Base-by-base conservation (phyloP, 2,113 vertebrate genomes). In the Jacana jacana region DNA sequence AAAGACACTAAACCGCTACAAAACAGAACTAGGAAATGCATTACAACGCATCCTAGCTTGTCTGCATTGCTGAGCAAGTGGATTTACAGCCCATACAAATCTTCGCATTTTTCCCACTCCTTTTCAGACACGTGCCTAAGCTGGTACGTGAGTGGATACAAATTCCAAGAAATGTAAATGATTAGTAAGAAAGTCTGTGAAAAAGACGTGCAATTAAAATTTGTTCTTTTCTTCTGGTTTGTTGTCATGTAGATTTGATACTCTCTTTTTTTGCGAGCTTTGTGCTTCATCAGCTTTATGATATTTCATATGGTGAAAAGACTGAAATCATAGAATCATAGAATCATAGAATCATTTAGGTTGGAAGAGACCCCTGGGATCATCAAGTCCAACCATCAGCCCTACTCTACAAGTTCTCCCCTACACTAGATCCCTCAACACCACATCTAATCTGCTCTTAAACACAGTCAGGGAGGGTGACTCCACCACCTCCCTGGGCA, bases 191-290 rank as follows among this genome's bases (percentile, higher is more conserved):
- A 90, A 92, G 28, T 58, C 60, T 84, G 20, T 48, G 42, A 90
- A 87, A 86, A 72, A 82, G 76, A 81, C 22, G 54, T 57, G 71
- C 37, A 88, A 93, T 93, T 92, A 91, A 72, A 94, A 90, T 87
- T 68, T 91, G 15, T 72, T 84, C 48, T 60, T 87, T 70, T 95
- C 54, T 93, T 72, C 69, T 54, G 46, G 70, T 85, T 64, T 79
- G 69, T 44, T 88, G 40, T 89, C 54, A 79, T 23, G 86, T 57
- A 89, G 61, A 93, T 91, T 64, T 68, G 52, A 88, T 75, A 46
- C n/a, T 75, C 42, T 79, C 24, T 31, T 87, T 92, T 92, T 72
- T 58, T 65, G 37, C 20, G 28, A 64, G 81, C 52, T 68, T 75
- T 54, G 33, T 72, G 73, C 80, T 94, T 92, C 57, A 48, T 81